phyloP scores from a whole-genome alignment of 2,797 vertebrate species.

The Rhadinocentrus ornatus region DNA sequence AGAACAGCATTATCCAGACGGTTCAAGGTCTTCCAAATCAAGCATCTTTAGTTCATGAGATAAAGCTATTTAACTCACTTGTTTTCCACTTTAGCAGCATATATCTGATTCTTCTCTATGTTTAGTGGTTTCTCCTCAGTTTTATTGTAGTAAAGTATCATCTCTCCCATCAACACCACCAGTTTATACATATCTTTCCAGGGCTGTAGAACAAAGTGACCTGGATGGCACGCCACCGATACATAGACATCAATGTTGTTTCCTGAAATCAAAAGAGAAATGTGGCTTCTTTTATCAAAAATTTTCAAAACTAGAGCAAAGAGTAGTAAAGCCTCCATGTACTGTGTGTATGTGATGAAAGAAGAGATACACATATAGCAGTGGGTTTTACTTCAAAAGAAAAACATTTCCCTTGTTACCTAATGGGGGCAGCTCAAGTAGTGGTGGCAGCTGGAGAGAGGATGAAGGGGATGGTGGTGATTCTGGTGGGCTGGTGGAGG shows the following conservation, averaged over 20 bases:
- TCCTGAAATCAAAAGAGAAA: slow-evolving; percentile 65
- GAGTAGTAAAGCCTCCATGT: neutral
- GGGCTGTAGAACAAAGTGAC: slow-evolving; percentile 96
- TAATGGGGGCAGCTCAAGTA: slow-evolving; percentile 84
- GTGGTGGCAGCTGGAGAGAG: slow-evolving; percentile 81
- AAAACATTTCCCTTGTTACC: slow-evolving; percentile 46
- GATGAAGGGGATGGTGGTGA: slow-evolving; percentile 51
- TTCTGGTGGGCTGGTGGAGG: slow-evolving; percentile 31
- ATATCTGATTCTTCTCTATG: slow-evolving; percentile 90
- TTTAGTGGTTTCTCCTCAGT: slow-evolving; percentile 84
- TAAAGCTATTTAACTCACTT: slow-evolving; percentile 81
- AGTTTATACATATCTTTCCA: slow-evolving; percentile 96
- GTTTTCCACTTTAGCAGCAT: slow-evolving; percentile 94
- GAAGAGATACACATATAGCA: neutral
- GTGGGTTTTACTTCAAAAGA: neutral
- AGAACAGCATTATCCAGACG: neutral
- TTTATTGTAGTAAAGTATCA: slow-evolving; percentile 93
- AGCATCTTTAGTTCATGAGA: neutral
- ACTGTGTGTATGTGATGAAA: neutral
- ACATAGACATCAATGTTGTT: slow-evolving; percentile 94
- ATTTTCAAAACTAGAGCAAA: neutral
- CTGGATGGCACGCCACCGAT: slow-evolving; percentile 94
- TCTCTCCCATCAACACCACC: slow-evolving; percentile 95
- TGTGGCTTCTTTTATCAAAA: neutral
- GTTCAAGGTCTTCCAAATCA: neutral